phyloP scores from a whole-genome alignment of 2,113 vertebrate genomes.

The Sceloporus undulatus region DNA sequence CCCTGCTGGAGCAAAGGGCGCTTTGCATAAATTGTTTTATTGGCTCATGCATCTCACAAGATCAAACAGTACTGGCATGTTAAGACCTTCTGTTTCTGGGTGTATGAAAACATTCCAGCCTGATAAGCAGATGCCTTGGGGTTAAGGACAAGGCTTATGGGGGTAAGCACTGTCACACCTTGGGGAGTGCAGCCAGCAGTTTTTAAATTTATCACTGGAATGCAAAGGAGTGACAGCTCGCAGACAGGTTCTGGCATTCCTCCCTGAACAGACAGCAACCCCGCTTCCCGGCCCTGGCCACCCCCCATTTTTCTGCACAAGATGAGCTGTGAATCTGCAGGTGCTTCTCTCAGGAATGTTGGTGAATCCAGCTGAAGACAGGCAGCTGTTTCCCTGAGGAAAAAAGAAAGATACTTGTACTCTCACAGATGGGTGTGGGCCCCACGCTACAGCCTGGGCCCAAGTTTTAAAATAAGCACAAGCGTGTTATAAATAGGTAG shows the following conservation, averaged over 20 bases:
- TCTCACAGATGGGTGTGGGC: background rate
- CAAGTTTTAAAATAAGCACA: background rate
- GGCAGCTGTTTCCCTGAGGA: background rate
- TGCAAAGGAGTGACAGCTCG: conserved; percentile 7
- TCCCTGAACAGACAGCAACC: background rate
- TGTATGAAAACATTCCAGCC: conserved; percentile 24
- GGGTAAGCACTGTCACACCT: background rate
- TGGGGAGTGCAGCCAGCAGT: background rate
- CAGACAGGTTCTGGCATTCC: conserved; percentile 19
- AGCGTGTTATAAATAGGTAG: rapidly evolving
- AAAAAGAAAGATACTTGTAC: background rate
- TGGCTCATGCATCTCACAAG: background rate
- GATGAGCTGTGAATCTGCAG: background rate
- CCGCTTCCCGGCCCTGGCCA: no score
- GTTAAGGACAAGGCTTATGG: background rate
- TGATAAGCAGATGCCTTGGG: background rate
- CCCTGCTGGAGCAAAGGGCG: background rate
- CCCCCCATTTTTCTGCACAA: background rate
- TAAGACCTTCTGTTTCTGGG: background rate
- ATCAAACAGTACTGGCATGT: background rate
- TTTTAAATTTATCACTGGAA: conserved; percentile 17
- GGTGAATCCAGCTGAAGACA: conserved; percentile 9
- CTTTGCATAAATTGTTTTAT: background rate
- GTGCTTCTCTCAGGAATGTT: conserved; percentile 17
- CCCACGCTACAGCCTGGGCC: background rate